Conservation (phyloP, 2,797 vertebrate species). For the Myoxocephalus aenaeus region DNA sequence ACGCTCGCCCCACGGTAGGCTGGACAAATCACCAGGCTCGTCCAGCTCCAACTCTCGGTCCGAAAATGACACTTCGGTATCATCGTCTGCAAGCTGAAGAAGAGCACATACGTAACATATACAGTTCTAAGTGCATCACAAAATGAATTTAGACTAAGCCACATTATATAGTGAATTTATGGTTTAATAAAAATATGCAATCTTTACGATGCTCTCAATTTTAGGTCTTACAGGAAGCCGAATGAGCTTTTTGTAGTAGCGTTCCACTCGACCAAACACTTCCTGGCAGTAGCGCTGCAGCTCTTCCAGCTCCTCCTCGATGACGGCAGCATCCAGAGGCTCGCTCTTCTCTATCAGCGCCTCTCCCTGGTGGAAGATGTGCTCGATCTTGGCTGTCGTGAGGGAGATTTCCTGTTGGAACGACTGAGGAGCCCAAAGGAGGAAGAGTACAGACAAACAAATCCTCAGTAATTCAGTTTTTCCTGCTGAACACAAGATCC, state of each 20-base stretch:
- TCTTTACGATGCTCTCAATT: neutral
- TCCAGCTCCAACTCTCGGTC: conserved; percentile 95
- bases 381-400: conserved; percentile 92
- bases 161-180: neutral
- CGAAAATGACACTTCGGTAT: conserved; percentile 89
- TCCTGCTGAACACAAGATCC: conserved; percentile 6
- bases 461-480: conserved; percentile 1
- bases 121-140: neutral
- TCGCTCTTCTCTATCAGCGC: conserved; percentile 95
- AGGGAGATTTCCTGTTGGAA: conserved; percentile 98
- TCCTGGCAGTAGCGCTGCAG: conserved; percentile 95
- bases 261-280: conserved; percentile 95
- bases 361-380: conserved; percentile 93
- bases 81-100: conserved; percentile 91
- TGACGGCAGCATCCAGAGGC: conserved; percentile 93
- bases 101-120: neutral
- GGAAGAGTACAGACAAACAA: neutral
- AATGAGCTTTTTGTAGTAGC: conserved; percentile 96
- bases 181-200: neutral
- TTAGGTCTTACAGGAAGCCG: conserved; percentile 88
- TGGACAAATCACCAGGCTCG: conserved; percentile 89
- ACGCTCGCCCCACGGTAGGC: conserved; percentile 89
- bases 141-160: neutral
- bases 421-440: conserved; percentile 80
- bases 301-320: conserved; percentile 97